These are phyloP conservation scores for Clarias laeviceps DNA, from an alignment of 2,797 vertebrate genomes.

Conservation along the genomic window DNA sequence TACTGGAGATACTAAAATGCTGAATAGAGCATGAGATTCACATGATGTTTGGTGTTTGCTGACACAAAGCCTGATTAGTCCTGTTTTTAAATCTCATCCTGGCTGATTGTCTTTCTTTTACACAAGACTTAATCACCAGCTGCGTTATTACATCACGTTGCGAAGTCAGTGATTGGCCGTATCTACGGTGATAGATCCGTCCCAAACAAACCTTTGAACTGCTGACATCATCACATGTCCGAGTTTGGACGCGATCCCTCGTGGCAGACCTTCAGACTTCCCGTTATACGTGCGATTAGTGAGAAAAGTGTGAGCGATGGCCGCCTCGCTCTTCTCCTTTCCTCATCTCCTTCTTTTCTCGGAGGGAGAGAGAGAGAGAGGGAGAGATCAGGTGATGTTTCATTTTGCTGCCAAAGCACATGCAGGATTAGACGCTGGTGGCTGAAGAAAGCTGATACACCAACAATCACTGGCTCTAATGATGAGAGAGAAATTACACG, in stretches of 20 bases:
- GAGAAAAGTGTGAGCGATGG: conserved; percentile 24
- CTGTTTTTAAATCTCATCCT: conserved; percentile 16
- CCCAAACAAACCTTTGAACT: conserved; percentile 62
- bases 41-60: neutral
- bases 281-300: conserved; percentile 44
- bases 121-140: conserved; percentile 68
- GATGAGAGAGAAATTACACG: neutral
- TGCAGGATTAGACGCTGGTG: neutral
- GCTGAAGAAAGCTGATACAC: conserved; percentile 41
- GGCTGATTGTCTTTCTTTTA: conserved; percentile 54
- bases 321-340: conserved; percentile 17
- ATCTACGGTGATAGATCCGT: conserved; percentile 50
- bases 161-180: conserved; percentile 64
- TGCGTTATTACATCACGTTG: conserved; percentile 70
- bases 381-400: conserved; percentile 48
- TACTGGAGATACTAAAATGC: neutral
- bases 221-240: conserved; percentile 60
- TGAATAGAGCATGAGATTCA: conserved; percentile 3
- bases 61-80: neutral
- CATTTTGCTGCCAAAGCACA: conserved; percentile 44
- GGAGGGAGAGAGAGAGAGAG: too few relatives aligned
- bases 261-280: conserved; percentile 27
- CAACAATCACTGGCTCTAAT: conserved; percentile 4
- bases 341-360: neutral
- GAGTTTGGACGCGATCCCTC: neutral